Conservation (phyloP, 2,797 vertebrate species). For the Alectoris magna region DNA sequence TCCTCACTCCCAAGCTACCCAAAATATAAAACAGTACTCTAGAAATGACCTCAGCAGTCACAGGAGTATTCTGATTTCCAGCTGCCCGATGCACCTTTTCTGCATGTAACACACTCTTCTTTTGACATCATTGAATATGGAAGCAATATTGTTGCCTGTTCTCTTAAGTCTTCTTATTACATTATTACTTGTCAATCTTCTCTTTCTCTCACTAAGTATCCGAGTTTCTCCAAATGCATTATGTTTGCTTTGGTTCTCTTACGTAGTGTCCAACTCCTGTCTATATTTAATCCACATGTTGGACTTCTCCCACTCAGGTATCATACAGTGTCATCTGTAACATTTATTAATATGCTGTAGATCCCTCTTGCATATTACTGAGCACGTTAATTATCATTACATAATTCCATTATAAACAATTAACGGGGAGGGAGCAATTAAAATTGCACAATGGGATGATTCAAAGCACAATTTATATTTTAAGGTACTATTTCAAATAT, state of each 20-base stretch:
- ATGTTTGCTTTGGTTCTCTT: background rate
- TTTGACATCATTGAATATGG: background rate
- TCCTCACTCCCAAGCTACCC: background rate
- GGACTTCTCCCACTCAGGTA: background rate
- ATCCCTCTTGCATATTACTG: background rate
- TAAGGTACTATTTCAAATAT: background rate
- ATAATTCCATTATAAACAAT: conserved; percentile 5
- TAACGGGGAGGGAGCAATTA: conserved; percentile 11
- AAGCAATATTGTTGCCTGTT: background rate
- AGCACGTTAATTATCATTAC: conserved; percentile 25
- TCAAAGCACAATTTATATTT: conserved; percentile 12
- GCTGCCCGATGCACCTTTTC: background rate
- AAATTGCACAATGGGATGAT: background rate
- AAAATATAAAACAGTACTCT: background rate
- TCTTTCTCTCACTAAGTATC: background rate
- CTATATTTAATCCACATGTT: background rate
- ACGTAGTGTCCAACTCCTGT: background rate
- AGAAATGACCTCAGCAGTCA: background rate
- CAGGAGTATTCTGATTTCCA: background rate
- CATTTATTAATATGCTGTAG: background rate
- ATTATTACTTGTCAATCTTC: background rate
- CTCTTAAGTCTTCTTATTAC: background rate
- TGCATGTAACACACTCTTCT: background rate
- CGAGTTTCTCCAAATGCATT: background rate
- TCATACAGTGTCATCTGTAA: background rate